These are phyloP conservation scores for Sinocyclocheilus grahami DNA, from an alignment of 2,113 vertebrate genomes.

Conservation along the genomic window DNA sequence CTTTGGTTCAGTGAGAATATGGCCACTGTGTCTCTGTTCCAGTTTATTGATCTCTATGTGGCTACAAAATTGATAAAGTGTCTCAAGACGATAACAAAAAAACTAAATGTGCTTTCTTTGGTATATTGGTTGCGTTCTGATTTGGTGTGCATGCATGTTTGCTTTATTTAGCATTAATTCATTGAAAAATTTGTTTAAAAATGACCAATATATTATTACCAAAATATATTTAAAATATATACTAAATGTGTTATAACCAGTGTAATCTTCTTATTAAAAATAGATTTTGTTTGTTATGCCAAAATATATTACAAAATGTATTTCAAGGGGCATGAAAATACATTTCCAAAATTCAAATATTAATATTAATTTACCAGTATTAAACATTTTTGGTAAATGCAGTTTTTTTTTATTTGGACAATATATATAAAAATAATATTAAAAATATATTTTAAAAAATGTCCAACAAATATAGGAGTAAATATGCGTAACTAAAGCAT, in stretches of 20 bases:
- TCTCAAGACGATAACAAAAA: background rate
- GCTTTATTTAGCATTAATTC: background rate
- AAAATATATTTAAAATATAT: no score
- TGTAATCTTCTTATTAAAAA: background rate
- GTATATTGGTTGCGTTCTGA: background rate
- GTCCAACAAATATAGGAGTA: background rate
- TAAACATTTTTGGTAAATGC: no score
- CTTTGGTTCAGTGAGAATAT: constrained; percentile 36
- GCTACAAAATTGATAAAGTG: constrained; percentile 19
- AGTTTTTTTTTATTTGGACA: background rate
- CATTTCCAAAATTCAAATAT: background rate
- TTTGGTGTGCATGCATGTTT: background rate
- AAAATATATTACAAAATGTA: background rate
- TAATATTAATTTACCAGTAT: background rate
- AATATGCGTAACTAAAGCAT: background rate
- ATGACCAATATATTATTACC: no score
- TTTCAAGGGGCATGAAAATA: background rate
- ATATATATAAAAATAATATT: background rate
- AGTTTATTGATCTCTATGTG: constrained; percentile 12
- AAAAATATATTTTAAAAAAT: background rate
- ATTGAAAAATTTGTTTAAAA: background rate
- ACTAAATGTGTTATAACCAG: background rate
- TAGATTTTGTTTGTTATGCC: background rate
- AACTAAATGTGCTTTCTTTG: background rate
- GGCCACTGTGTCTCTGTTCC: constrained; percentile 34